Evolutionary conservation across 2,113 vertebrate species (phyloP), one percentile per base, ranked within the genome.

Genomic region (human): DNA sequence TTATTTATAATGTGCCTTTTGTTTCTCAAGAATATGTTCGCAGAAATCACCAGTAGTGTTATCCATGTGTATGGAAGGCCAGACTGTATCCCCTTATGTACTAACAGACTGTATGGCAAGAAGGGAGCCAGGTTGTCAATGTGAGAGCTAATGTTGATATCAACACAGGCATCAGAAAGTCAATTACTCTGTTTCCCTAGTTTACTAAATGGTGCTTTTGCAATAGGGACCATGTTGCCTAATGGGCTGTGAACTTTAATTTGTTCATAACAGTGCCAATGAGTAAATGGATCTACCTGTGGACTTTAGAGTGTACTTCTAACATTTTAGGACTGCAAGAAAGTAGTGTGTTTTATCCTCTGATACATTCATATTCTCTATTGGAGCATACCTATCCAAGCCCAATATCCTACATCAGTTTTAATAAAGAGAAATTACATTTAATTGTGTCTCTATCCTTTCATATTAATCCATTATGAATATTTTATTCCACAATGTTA

Each of bases 401-500:
- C 22, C 80, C 14, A 10, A 88, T 43, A 59, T 55, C 27, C 64
- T 92, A 95, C 79, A 97, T 92, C n/a, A 96, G 72, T 96, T 96
- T 96, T 97, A 93, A 95, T 92, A 90, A 97, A 84, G 81, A 97
- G 75, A 89, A 96, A 96, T 93, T 92, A 81, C 59, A 93, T 96
- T 95, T 96, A 95, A 97, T 85, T 96, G 73, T 95, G 35, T 88
- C 73, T 93, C 85, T 87, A 16, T 96, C 32, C 52, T 97, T 97
- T 90, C 61, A 92, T 23, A 90, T 96, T 96, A 96, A 92, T 82
- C 84, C 59, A 86, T 93, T 97, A 89, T 97, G 92, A 97, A 95
- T 95, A 97, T 96, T 97, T 97, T 96, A 97, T 96, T 96, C 73
- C 55, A 84, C 66, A 82, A 38, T 32, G 8, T 94, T 97, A 97